A percentile compares a stretch with the other conserved stretches of the same genome.
Conservation (phyloP, 2,113 vertebrate genomes). For the Cisticola juncidis region DNA sequence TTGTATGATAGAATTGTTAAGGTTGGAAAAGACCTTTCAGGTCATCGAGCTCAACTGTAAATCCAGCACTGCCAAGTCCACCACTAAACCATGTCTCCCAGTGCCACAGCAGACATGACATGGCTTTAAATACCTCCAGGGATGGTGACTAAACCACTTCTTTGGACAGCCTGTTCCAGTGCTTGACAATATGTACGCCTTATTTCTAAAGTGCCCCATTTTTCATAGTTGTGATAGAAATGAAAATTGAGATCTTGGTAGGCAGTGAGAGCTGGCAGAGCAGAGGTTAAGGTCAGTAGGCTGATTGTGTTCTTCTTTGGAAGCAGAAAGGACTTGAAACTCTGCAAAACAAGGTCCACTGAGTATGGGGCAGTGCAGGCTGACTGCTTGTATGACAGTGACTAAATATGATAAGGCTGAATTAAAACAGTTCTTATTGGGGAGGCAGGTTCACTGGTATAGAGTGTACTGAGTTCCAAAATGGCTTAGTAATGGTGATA, state of each 20-base stretch:
- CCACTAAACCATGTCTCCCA: not conserved
- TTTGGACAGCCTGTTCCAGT: not conserved
- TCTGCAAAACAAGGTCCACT: not conserved
- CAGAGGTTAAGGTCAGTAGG: not conserved
- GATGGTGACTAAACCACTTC: not conserved
- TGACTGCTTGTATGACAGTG: rapidly evolving
- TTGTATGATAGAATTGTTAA: not conserved
- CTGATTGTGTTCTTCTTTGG: not conserved
- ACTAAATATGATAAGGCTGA: not conserved
- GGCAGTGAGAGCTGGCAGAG: not conserved
- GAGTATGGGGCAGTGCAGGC: not conserved
- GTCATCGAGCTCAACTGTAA: rapidly evolving
- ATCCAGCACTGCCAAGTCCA: not conserved
- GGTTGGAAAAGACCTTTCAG: not conserved
- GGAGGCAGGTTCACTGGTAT: not conserved
- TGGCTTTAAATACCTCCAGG: not conserved
- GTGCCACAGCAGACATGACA: not conserved
- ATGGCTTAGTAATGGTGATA: not conserved
- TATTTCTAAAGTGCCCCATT: not conserved
- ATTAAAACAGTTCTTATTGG: not conserved
- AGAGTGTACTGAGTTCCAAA: not conserved
- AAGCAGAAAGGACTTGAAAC: not conserved
- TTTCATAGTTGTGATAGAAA: not conserved
- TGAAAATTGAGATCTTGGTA: not conserved
- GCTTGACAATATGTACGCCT: not conserved